These are phyloP conservation scores for Ceratitis capitata DNA, from an alignment of 1,140 invertebrate genomes.

Conservation along the genomic window DNA sequence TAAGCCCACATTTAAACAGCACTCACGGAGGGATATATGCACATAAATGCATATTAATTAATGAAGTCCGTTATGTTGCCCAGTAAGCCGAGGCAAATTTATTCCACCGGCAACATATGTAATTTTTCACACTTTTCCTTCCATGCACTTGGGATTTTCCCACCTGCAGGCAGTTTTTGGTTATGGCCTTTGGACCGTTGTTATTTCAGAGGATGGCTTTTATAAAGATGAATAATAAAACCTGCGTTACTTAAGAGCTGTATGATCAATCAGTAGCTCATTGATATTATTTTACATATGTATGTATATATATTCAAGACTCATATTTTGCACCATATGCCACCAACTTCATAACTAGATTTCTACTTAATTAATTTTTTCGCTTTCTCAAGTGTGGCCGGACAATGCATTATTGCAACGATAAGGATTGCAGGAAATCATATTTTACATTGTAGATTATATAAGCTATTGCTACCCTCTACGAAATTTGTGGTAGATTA, in stretches of 20 bases:
- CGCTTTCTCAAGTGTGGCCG: not conserved
- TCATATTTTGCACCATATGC: not conserved
- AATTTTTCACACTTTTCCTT: not conserved
- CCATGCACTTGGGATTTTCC: not conserved
- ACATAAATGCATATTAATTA: not conserved
- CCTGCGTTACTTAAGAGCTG: not conserved
- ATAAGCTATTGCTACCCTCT: too few relatives aligned
- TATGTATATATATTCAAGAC: too few relatives aligned
- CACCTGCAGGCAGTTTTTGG: not conserved
- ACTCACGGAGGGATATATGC: not conserved
- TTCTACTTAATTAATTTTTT: constrained; percentile 17
- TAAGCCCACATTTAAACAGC: not conserved
- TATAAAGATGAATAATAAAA: not conserved
- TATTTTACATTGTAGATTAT: too few relatives aligned
- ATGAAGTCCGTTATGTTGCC: not conserved
- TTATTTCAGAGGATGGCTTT: too few relatives aligned
- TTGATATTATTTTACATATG: not conserved
- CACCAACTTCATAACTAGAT: not conserved
- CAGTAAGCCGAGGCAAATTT: not conserved
- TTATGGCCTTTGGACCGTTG: not conserved
- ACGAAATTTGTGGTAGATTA: too few relatives aligned
- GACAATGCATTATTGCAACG: not conserved
- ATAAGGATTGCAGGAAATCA: not conserved
- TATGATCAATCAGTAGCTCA: not conserved
- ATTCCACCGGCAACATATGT: not conserved